A percentile compares a stretch with the other conserved stretches of the same genome.
Conservation (phyloP, 2,113 vertebrate genomes). For the Mustelus asterias region DNA sequence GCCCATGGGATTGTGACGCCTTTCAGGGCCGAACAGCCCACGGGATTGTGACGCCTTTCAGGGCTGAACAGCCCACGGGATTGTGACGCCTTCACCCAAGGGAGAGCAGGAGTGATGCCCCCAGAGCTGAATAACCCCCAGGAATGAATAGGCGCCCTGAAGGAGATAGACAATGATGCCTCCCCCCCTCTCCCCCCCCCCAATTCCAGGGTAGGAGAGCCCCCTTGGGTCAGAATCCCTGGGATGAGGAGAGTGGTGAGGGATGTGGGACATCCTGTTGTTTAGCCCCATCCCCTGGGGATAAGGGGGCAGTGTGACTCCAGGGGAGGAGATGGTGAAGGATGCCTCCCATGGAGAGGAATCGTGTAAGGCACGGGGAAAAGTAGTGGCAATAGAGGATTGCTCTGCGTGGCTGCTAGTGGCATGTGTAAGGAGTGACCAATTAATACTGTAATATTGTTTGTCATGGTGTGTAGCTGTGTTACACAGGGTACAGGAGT, state of each 20-base stretch:
- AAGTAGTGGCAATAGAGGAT: neutral
- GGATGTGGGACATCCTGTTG: no score
- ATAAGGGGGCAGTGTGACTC: no score
- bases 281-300: no score
- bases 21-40: no score
- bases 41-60: no score
- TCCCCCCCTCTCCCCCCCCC: neutral
- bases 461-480: neutral
- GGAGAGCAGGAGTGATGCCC: no score
- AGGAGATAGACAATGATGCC: neutral
- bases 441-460: neutral
- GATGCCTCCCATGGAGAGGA: neutral
- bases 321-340: neutral
- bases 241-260: no score
- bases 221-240: neutral
- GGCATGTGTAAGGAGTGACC: neutral
- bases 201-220: neutral
- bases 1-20: neutral
- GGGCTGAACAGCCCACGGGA: no score
- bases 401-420: neutral
- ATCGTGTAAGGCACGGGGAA: neutral
- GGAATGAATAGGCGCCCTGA: neutral
- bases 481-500: neutral
- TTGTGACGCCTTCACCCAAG: no score
- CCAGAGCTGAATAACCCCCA: no score